Evolutionary conservation across 2,797 vertebrate genomes (phyloP), one percentile per base, ranked within the genome.

Genomic region (Capromys pilorides): DNA sequence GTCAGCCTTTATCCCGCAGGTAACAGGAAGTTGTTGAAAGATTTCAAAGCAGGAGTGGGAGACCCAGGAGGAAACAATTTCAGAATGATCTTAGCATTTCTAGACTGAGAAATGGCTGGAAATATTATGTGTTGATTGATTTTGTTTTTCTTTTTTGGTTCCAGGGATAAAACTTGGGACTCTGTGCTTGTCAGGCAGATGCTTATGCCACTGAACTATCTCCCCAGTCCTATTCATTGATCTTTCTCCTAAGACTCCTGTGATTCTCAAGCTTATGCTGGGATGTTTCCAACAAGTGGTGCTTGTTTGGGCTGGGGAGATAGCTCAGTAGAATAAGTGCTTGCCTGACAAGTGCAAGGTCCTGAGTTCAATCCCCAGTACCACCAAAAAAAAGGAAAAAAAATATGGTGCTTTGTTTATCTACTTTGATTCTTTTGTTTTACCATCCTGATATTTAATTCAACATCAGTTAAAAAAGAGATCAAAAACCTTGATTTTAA

Each of bases 391-490:
- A 45, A 45, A 45, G 4, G 8, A 45, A 45, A 4, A 45, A 45
- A 45, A 45, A 45, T 4, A 45, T 8, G 4, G 4, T 45, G 45
- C 45, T 45, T 45, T 45, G 69, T 88, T 90, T 45, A 51, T 64
- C 73, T 59, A 45, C 2, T 83, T 95, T 85, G 13, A 73, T 92
- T 92, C 79, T 84, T 87, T 71, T 66, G 33, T 69, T 96, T 94
- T 62, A 71, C 0, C 80, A 26, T 88, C 2, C 57, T 26, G 13
- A 73, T 80, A 86, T 77, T 92, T 90, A 92, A 92, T 86, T 96
- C 57, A 92, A 87, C 94, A 69, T 77, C 51, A 75, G 31, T 39
- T 69, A 86, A 57, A 86, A 91, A 91, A 5, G 51, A 2, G 49
- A 19, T 19, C 36, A 36, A 26, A n/a, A 39, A 75, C 41, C 86